These are phyloP conservation scores for Diphyllodes magnificus DNA, from an alignment of 2,113 vertebrate genomes.

Conservation along the genomic window DNA sequence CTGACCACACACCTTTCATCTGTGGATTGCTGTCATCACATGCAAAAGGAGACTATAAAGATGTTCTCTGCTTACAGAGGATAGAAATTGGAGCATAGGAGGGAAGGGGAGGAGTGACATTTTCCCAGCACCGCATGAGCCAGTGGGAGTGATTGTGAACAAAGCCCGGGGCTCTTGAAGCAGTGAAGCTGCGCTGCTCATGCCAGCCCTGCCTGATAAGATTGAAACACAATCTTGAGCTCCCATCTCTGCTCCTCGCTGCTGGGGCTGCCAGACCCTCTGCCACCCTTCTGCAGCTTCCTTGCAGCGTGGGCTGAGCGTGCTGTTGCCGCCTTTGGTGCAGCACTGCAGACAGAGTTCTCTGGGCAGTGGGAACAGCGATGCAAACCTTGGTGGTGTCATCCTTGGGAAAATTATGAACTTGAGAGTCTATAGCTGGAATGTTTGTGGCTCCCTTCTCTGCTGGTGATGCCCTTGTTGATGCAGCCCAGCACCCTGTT, in stretches of 20 bases:
- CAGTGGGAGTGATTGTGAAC: conserved; percentile 46
- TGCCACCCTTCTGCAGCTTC: background rate
- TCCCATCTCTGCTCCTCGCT: background rate
- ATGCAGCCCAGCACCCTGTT: background rate
- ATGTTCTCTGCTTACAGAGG: background rate
- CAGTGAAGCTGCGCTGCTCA: background rate
- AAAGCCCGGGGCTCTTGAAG: conserved; percentile 50
- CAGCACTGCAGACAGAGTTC: background rate
- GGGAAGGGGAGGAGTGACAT: background rate
- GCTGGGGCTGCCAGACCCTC: background rate
- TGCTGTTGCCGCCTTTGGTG: background rate
- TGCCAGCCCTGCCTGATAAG: conserved; percentile 7
- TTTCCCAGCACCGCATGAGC: background rate
- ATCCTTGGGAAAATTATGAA: background rate
- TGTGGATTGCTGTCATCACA: background rate
- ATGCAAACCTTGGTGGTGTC: background rate
- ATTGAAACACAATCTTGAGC: background rate
- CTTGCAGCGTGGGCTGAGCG: background rate
- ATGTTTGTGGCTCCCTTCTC: background rate
- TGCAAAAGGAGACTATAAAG: background rate
- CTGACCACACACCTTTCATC: background rate
- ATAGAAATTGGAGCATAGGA: conserved; percentile 21
- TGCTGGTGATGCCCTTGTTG: background rate
- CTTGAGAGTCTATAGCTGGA: background rate
- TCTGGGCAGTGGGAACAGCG: background rate